Evolutionary conservation across 1,140 invertebrate species (phyloP).

Genomic region (Caenorhabditis latens): DNA sequence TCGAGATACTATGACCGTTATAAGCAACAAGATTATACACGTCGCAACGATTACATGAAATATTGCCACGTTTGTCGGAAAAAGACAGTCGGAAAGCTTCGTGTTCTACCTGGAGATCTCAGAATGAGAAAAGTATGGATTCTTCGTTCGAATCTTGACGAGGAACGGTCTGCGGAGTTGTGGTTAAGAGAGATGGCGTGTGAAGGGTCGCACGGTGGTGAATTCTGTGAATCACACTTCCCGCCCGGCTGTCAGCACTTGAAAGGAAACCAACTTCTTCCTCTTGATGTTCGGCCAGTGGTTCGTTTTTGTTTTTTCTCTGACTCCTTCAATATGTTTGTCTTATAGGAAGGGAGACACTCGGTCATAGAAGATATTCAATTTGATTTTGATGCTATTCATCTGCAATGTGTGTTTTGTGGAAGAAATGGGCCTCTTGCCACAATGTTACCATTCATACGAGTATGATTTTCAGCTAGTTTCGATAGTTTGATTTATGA

Average conservation of each 20-base stretch:
- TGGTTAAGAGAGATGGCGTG: conserved; percentile 48
- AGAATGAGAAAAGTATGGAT: conserved; percentile 53
- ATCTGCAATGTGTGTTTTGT: conserved; percentile 42
- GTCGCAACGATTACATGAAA: conserved; percentile 51
- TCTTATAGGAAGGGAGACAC: conserved; percentile 8
- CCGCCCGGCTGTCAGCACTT: conserved; percentile 29
- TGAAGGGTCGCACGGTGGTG: conserved; percentile 50
- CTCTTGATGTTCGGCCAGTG: conserved; percentile 8
- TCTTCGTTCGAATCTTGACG: conserved; percentile 53
- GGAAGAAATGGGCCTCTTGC: conserved; percentile 24
- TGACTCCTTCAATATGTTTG: neutral
- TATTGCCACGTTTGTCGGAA: conserved; percentile 55
- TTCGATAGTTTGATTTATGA: neutral
- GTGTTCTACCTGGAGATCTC: conserved; percentile 51
- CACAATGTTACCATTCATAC: conserved; percentile 47
- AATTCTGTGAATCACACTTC: conserved; percentile 51
- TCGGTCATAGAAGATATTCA: conserved; percentile 25
- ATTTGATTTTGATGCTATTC: conserved; percentile 50
- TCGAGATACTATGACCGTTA: conserved; percentile 51
- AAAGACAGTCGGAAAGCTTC: conserved; percentile 38
- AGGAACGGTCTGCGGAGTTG: conserved; percentile 57
- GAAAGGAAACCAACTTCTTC: conserved; percentile 43
- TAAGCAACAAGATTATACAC: conserved; percentile 51
- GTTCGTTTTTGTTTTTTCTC: neutral
- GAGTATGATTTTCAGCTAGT: neutral